phyloP scores from a whole-genome alignment of 1,140 invertebrate species.

The Drosophila suzukii region DNA sequence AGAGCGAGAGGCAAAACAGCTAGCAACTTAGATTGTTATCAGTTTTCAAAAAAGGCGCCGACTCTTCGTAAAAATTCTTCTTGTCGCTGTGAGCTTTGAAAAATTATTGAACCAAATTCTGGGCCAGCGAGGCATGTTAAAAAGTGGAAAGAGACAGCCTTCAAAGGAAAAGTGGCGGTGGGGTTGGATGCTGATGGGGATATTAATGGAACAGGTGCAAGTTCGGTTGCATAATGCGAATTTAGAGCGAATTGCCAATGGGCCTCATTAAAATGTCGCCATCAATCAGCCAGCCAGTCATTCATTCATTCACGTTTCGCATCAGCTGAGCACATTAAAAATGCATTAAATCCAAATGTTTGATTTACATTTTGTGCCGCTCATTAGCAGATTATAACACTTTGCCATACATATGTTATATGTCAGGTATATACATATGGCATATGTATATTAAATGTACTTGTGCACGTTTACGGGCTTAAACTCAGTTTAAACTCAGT shows the following conservation, averaged over 20 bases:
- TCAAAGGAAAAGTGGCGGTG: not conserved
- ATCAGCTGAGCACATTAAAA: conserved; percentile 46
- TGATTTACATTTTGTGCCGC: conserved; percentile 44
- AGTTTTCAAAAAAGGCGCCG: conserved; percentile 54
- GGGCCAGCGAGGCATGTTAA: conserved; percentile 20
- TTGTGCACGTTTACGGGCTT: not conserved
- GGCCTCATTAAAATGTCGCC: conserved; percentile 42
- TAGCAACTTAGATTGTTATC: conserved; percentile 69
- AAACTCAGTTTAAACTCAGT: not conserved
- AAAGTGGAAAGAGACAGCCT: conserved; percentile 3
- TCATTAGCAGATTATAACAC: conserved; percentile 38
- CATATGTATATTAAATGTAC: not conserved
- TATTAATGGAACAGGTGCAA: conserved; percentile 28
- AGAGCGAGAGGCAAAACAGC: not conserved
- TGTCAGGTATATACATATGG: not conserved
- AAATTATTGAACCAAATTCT: conserved; percentile 60
- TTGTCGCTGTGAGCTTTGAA: conserved; percentile 29
- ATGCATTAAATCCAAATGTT: conserved; percentile 59
- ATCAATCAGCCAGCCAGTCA: conserved; percentile 52
- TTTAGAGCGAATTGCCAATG: conserved; percentile 37
- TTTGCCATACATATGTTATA: conserved; percentile 4
- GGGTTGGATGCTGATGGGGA: not conserved
- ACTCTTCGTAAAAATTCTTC: conserved; percentile 22
- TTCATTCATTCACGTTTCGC: conserved; percentile 21
- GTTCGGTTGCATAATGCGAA: conserved; percentile 50